Conservation (phyloP, 2,888 invertebrate genomes). For the Labia minor region DNA sequence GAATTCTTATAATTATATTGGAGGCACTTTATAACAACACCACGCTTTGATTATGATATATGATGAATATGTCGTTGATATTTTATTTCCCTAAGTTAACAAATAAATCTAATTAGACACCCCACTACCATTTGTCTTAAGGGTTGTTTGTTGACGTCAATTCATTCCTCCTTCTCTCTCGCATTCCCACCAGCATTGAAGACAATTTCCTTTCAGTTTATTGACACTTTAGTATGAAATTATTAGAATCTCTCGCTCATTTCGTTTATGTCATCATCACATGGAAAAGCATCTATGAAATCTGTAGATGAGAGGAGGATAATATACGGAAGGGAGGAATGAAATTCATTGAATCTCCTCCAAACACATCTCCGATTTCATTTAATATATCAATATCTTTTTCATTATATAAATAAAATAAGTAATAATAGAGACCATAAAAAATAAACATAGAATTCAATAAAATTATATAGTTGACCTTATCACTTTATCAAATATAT, state of each 20-base stretch:
- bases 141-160: background rate
- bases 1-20: too few relatives aligned
- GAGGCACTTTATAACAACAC: too few relatives aligned
- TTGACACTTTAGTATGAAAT: background rate
- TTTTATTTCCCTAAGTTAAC: background rate
- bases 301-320: too few relatives aligned
- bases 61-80: background rate
- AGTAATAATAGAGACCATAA: background rate
- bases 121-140: background rate
- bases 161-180: too few relatives aligned
- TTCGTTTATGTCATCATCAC: background rate
- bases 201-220: background rate
- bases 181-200: background rate
- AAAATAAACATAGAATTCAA: background rate
- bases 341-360: constrained; percentile 2
- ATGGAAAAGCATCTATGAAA: too few relatives aligned
- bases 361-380: background rate
- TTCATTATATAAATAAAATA: background rate
- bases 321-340: background rate
- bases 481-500: too few relatives aligned
- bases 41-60: background rate
- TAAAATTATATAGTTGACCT: constrained; percentile 3
- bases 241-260: background rate
- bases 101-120: background rate
- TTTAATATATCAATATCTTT: background rate